A percentile compares a stretch with the other conserved stretches of the same genome.
phyloP scores from a whole-genome alignment of 1,140 invertebrate species.

The Drosophila pseudoobscura region DNA sequence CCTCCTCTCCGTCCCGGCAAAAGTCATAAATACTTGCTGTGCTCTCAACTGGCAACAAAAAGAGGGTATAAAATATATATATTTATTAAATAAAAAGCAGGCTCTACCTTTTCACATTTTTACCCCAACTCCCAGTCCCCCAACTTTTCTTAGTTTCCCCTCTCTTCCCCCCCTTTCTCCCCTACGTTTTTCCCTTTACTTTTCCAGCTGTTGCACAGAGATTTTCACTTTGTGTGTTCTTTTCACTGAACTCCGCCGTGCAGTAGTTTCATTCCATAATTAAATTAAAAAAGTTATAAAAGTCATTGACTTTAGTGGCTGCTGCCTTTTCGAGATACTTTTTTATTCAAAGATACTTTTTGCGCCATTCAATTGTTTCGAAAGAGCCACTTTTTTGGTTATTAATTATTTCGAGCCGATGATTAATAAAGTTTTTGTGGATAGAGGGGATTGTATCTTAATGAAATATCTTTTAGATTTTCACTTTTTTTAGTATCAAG shows the following conservation, averaged over 20 bases:
- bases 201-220: slow-evolving; percentile 50
- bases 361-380: slow-evolving; percentile 24
- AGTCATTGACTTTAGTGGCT: slow-evolving; percentile 63
- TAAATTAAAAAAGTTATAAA: slow-evolving; percentile 61
- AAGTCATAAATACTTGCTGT: slow-evolving; percentile 77
- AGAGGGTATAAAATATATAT: slow-evolving; percentile 42
- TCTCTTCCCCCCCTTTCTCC: not conserved
- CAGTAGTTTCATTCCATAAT: slow-evolving; percentile 40
- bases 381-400: slow-evolving; percentile 13
- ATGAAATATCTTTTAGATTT: too few species aligned
- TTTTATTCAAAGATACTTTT: slow-evolving; percentile 1
- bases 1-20: slow-evolving; percentile 38
- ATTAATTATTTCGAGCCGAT: slow-evolving; percentile 8
- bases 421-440: not conserved
- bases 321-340: slow-evolving; percentile 3
- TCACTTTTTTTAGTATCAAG: not conserved
- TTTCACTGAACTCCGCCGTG: slow-evolving; percentile 57
- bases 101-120: slow-evolving; percentile 57
- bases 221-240: slow-evolving; percentile 55
- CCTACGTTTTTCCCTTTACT: slow-evolving; percentile 24
- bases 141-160: slow-evolving; percentile 21
- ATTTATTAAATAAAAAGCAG: slow-evolving; percentile 66
- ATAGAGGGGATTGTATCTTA: not conserved
- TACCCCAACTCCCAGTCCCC: slow-evolving; percentile 2
- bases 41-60: slow-evolving; percentile 74